Evolutionary conservation across 2,888 invertebrate species (phyloP).

Genomic region (Diabrotica balteata): DNA sequence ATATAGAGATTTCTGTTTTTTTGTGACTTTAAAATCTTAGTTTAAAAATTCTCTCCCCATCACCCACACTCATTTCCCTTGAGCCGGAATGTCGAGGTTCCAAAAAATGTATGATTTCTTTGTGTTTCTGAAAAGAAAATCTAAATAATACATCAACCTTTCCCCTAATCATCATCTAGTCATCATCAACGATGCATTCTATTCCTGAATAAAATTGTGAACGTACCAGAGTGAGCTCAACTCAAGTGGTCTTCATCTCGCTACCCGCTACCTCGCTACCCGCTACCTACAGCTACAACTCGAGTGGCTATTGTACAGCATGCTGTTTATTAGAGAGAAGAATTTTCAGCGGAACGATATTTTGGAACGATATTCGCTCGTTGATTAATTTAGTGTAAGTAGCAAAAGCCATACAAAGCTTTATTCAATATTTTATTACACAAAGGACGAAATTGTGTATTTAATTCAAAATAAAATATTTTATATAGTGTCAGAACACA

Average conservation of each 20-base stretch:
- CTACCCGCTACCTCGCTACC: slow-evolving; percentile 12
- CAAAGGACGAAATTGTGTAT: too few species aligned
- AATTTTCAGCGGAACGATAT: background rate
- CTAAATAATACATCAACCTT: slow-evolving; percentile 6
- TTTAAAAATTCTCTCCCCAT: too few species aligned
- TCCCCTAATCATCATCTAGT: slow-evolving; percentile 10
- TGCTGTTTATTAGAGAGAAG: background rate
- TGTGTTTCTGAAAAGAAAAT: slow-evolving; percentile 1
- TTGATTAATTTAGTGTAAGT: too few species aligned
- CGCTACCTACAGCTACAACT: slow-evolving; percentile 51
- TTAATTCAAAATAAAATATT: too few species aligned
- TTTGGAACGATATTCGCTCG: background rate
- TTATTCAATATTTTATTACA: too few species aligned
- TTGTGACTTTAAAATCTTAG: too few species aligned
- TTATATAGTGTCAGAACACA: too few species aligned
- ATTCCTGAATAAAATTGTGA: slow-evolving; percentile 13
- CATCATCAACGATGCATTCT: slow-evolving; percentile 15
- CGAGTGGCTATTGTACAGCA: slow-evolving; percentile 49
- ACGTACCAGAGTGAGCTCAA: slow-evolving; percentile 23
- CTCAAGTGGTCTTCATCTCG: slow-evolving; percentile 48
- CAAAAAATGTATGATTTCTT: slow-evolving; percentile 4
- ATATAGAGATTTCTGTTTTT: too few species aligned
- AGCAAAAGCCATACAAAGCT: too few species aligned
- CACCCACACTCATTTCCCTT: too few species aligned
- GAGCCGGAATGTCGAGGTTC: too few species aligned